These are phyloP conservation scores for Ahaetulla prasina DNA, from an alignment of 2,113 vertebrate species.

Conservation along the genomic window DNA sequence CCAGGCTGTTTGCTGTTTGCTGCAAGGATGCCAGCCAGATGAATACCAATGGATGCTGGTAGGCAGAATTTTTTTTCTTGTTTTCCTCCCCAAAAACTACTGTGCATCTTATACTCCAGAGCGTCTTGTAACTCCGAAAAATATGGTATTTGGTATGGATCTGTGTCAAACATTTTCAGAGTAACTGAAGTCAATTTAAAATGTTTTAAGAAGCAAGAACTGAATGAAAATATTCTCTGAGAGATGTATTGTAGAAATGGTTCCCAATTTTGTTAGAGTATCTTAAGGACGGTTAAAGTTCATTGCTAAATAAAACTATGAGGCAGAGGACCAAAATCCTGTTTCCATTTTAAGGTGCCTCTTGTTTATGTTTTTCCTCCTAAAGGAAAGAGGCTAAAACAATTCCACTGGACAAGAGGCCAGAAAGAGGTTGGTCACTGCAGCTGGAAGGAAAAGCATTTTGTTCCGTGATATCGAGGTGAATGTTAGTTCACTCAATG, in stretches of 20 bases:
- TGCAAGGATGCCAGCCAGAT: no score
- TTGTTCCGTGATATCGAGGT: conserved; percentile 46
- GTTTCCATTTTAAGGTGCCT: conserved; percentile 77
- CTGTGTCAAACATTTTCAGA: not conserved
- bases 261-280: conserved; percentile 64
- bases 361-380: conserved; percentile 74
- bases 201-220: conserved; percentile 59
- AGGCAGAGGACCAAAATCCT: conserved; percentile 74
- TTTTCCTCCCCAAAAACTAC: no score
- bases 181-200: conserved; percentile 44
- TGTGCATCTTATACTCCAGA: no score
- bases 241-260: conserved; percentile 59
- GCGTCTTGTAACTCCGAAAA: no score
- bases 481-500: conserved; percentile 59
- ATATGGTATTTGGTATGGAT: not conserved
- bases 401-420: conserved; percentile 70
- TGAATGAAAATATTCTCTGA: conserved; percentile 70
- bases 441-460: conserved; percentile 65
- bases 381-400: conserved; percentile 70
- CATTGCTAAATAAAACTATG: conserved; percentile 74
- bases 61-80: no score
- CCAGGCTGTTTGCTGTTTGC: no score
- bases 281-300: conserved; percentile 78
- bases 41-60: no score
- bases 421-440: conserved; percentile 59